Percentiles rank a stretch among this genome's conserved stretches.
Evolutionary conservation across 2,888 invertebrate species (phyloP).

Genomic region (Trissoscelio sp.): DNA sequence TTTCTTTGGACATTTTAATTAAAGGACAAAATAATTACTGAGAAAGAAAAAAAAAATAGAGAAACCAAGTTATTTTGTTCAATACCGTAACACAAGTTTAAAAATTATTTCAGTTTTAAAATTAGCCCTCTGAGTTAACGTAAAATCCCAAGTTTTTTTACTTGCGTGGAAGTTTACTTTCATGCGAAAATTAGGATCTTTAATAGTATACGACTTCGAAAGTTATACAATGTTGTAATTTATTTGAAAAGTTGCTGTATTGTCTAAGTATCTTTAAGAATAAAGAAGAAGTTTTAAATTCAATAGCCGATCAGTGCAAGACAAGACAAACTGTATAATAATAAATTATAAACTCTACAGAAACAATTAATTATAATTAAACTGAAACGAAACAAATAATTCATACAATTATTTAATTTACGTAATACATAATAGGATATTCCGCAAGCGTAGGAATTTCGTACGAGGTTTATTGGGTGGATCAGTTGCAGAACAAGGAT

Average conservation of each 20-base stretch:
- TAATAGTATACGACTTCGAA: slow-evolving; percentile 42
- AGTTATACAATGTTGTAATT: slow-evolving; percentile 44
- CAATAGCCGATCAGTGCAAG: slow-evolving; percentile 28
- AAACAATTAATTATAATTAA: slow-evolving; percentile 8
- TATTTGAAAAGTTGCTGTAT: slow-evolving; percentile 43
- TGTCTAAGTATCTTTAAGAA: slow-evolving; percentile 44
- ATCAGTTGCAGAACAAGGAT: slow-evolving; percentile 14
- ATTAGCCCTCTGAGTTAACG: slow-evolving; percentile 27
- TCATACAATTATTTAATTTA: neutral
- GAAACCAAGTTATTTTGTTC: neutral
- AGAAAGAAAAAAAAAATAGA: neutral
- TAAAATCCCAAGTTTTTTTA: slow-evolving; percentile 34
- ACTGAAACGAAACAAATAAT: neutral
- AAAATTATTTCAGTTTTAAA: slow-evolving; percentile 36
- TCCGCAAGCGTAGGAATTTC: slow-evolving; percentile 3
- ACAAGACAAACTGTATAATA: slow-evolving; percentile 14
- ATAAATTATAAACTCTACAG: neutral
- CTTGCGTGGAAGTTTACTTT: slow-evolving; percentile 44
- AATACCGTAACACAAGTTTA: neutral
- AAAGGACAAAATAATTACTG: neutral
- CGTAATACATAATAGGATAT: slow-evolving; percentile 7
- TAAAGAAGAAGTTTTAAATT: slow-evolving; percentile 33
- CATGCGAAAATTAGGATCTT: slow-evolving; percentile 49
- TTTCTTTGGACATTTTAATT: neutral
- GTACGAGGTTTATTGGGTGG: neutral